Base-by-base conservation (phyloP, 1,140 invertebrate species). In the Drosophila lini region DNA sequence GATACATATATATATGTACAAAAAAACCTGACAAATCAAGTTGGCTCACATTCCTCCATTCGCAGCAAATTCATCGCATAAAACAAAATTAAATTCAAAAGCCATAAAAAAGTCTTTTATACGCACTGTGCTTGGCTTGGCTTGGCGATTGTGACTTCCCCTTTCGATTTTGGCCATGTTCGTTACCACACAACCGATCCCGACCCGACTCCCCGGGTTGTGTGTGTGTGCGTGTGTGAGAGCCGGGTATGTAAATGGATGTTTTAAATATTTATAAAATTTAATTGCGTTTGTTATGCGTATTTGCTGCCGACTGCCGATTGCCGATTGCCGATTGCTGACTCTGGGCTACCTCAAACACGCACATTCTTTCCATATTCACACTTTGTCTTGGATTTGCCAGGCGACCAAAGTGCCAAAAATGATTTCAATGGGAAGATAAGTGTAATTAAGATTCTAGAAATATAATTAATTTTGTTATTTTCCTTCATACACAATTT, bases 191-290 rank as follows among this genome's bases (percentile, higher is more conserved):
- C 6, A 9, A 10, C 11, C 55, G 22, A 60, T 10, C 40, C 45
- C 60, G 57, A 11, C 16, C 3, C 10, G 36, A 10, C 15, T 22
- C 57, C 58, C 57, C 57, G 41, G 57, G 22, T 32, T 40, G 7
- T 25, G 22, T n/a, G n/a, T 34, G 5, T 32, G 4, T 11, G 25
- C 58, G 15, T 58, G 56, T 77, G 80, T 80, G 57, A 69, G 45
- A 57, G 62, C 63, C 67, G 68, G 31, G 82, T 86, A 86, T 85
- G 82, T 78, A 86, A 85, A 85, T 85, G 62, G 59, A 42, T 71
- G 75, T 88, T 76, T 86, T 86, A 86, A 88, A 86, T 88, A 86
- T 86, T 86, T 86, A 86, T 82, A 82, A 86, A 71, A 80, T 88
- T 86, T 86, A 86, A 88, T 86, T 88, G 82, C 79, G 83, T 82